These are phyloP conservation scores for Hemibagrus wyckioides DNA, from an alignment of 2,113 vertebrate species.

Conservation along the genomic window DNA sequence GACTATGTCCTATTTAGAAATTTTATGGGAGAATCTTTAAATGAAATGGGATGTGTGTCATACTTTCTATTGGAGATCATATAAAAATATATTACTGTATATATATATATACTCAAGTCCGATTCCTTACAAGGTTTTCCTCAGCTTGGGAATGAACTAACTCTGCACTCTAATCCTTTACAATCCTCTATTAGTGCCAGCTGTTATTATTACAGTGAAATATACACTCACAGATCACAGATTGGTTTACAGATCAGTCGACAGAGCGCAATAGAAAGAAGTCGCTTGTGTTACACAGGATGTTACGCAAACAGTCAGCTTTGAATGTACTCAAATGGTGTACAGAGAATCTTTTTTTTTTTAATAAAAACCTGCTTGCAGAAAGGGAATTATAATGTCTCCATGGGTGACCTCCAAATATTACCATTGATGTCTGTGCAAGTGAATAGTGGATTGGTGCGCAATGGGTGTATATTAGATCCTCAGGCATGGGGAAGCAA, in stretches of 20 bases:
- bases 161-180: background rate
- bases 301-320: background rate
- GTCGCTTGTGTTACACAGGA: background rate
- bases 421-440: conserved; percentile 47
- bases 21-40: conserved; percentile 15
- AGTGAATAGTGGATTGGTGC: conserved; percentile 51
- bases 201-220: conserved; percentile 21
- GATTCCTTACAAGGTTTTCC: background rate
- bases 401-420: conserved; percentile 55
- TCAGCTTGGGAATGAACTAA: background rate
- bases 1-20: background rate
- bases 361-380: conserved; percentile 43
- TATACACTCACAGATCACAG: conserved; percentile 18
- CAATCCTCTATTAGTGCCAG: conserved; percentile 25
- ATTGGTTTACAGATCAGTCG: background rate
- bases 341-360: conserved; percentile 22
- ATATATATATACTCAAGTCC: background rate
- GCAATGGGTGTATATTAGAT: conserved; percentile 51
- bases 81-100: background rate
- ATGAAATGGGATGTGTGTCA: background rate
- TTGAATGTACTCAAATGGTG: conserved; percentile 11
- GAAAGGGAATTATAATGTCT: conserved; percentile 46
- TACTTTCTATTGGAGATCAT: background rate
- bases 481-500: conserved; percentile 53
- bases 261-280: background rate